Conservation (phyloP, 2,797 vertebrate genomes). For the Steatocranus sp. region DNA sequence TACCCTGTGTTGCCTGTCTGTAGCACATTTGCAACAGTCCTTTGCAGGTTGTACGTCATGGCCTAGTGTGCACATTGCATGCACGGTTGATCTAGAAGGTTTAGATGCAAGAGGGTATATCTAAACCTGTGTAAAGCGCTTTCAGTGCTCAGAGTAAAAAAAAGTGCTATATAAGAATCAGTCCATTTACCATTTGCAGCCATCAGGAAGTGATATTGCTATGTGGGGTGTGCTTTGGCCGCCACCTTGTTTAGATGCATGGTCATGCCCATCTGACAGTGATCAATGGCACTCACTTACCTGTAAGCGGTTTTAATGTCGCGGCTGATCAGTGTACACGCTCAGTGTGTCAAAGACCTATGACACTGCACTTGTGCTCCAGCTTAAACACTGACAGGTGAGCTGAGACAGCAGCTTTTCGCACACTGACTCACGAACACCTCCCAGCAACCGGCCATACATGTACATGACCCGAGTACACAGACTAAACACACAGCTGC, state of each 20-base stretch:
- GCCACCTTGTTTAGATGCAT: background rate
- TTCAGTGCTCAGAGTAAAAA: background rate
- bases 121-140: background rate
- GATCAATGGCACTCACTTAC: background rate
- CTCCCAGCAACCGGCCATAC: slow-evolving; percentile 38
- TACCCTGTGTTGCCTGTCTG: background rate
- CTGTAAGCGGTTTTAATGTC: background rate
- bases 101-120: background rate
- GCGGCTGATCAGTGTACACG: background rate
- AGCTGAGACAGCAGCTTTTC: slow-evolving; percentile 1
- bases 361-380: background rate
- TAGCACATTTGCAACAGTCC: background rate
- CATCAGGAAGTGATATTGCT: background rate
- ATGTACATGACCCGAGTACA: background rate
- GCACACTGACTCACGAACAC: background rate
- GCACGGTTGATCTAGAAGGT: background rate
- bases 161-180: background rate
- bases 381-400: background rate
- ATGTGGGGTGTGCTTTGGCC: background rate
- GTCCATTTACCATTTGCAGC: background rate
- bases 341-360: background rate
- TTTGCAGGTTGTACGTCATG: background rate
- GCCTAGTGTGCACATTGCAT: background rate
- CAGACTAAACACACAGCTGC: slow-evolving; percentile 29
- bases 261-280: background rate